phyloP scores from a whole-genome alignment of 2,113 vertebrate genomes.

The Rhea americana region DNA sequence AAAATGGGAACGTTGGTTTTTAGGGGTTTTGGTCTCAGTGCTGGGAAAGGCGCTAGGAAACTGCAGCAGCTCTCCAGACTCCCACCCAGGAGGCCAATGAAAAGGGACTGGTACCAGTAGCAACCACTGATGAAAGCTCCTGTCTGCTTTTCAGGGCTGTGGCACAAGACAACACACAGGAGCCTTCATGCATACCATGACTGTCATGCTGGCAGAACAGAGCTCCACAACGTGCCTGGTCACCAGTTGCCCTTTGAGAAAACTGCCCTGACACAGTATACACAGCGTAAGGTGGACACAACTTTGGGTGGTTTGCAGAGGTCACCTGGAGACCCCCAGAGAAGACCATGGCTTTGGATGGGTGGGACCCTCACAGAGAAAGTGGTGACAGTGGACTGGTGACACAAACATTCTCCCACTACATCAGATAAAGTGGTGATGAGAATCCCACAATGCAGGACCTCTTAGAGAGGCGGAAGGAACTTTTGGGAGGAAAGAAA shows the following conservation, averaged over 20 bases:
- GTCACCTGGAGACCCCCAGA: neutral
- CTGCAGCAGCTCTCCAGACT: neutral
- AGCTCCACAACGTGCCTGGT: neutral
- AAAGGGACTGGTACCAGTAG: neutral
- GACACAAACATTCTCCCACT: neutral
- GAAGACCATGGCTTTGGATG: accelerated
- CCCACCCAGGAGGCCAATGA: neutral
- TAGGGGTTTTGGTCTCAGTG: neutral
- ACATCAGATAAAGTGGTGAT: accelerated
- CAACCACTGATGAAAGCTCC: accelerated
- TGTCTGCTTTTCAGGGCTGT: neutral
- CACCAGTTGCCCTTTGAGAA: neutral
- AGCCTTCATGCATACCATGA: accelerated
- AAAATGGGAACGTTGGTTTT: neutral
- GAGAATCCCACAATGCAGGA: accelerated
- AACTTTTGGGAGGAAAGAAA: neutral
- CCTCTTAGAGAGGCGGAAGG: neutral
- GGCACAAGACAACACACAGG: accelerated
- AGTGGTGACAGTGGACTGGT: neutral
- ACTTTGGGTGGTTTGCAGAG: neutral
- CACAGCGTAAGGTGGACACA: accelerated
- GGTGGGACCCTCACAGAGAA: neutral
- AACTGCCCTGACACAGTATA: accelerated
- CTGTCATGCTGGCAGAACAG: neutral
- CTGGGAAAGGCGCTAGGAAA: neutral